phyloP scores from a whole-genome alignment of 2,888 invertebrate species.

The Odontocolon sp. region DNA sequence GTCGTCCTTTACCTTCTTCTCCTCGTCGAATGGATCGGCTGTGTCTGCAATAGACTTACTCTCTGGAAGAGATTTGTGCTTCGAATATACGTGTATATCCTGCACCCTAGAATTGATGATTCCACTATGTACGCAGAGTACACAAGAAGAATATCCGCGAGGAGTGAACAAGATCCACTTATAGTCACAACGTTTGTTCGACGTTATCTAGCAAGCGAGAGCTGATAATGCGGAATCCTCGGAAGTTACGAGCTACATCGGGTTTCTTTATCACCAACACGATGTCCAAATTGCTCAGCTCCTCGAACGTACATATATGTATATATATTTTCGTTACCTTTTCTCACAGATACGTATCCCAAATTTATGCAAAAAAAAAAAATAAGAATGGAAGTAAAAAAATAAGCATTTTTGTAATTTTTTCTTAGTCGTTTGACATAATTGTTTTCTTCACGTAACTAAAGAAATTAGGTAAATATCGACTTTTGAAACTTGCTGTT shows the following conservation, averaged over 20 bases:
- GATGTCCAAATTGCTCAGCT: background rate
- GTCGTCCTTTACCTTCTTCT: slow-evolving; percentile 30
- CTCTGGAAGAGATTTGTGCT: slow-evolving; percentile 28
- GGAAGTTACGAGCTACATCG: slow-evolving; percentile 25
- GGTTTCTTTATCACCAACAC: slow-evolving; percentile 17
- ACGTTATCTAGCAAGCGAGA: slow-evolving; percentile 10
- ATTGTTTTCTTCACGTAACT: too few relatives aligned
- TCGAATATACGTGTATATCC: slow-evolving; percentile 9
- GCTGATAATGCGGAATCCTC: slow-evolving; percentile 41
- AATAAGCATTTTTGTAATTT: too few relatives aligned
- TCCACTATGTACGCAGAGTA: background rate
- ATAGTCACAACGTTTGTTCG: slow-evolving; percentile 7
- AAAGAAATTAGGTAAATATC: too few relatives aligned
- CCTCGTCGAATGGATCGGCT: background rate
- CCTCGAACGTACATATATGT: too few relatives aligned
- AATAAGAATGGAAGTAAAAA: too few relatives aligned
- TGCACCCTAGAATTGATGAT: slow-evolving; percentile 34
- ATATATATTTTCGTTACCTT: too few relatives aligned
- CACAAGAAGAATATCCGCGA: background rate
- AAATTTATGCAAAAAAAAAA: too few relatives aligned
- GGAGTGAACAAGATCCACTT: background rate
- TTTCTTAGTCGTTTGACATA: too few relatives aligned
- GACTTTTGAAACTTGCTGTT: too few relatives aligned
- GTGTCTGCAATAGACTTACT: background rate
- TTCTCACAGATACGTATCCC: too few relatives aligned